Evolutionary conservation across 2,888 invertebrate species (phyloP).

Genomic region (Eupithecia centaureata): DNA sequence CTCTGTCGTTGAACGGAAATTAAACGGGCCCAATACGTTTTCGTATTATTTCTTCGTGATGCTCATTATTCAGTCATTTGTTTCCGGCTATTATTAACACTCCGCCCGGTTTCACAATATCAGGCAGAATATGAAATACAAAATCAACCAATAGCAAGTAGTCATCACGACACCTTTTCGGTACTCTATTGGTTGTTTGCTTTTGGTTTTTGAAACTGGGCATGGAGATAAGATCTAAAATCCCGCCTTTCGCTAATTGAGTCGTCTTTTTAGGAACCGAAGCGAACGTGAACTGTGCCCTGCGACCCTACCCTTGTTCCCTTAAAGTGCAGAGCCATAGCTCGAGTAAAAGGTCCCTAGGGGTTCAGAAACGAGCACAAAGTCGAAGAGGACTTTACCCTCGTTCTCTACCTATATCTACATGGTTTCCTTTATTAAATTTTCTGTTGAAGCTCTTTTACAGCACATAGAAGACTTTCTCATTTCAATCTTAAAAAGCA

Average conservation of each 20-base stretch:
- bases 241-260: background rate
- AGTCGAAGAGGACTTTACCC: slow-evolving; percentile 18
- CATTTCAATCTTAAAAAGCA: background rate
- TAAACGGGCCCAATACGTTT: slow-evolving; percentile 54
- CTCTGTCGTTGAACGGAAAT: slow-evolving; percentile 54
- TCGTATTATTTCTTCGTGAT: slow-evolving; percentile 47
- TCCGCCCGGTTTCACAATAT: background rate
- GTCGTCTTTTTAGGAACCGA: background rate
- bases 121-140: background rate
- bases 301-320: slow-evolving; percentile 19
- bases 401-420: slow-evolving; percentile 9
- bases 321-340: slow-evolving; percentile 23
- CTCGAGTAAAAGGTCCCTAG: slow-evolving; percentile 24
- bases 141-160: background rate
- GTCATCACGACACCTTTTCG: background rate
- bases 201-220: background rate
- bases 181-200: background rate
- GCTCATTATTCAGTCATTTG: slow-evolving; percentile 36
- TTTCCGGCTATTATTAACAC: slow-evolving; percentile 10
- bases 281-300: slow-evolving; percentile 11
- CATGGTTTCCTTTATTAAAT: slow-evolving; percentile 25
- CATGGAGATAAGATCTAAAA: background rate
- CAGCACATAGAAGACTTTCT: slow-evolving; percentile 1
- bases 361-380: slow-evolving; percentile 18
- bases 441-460: slow-evolving; percentile 1